These are phyloP conservation scores for Ceryle rudis DNA, from an alignment of 2,797 vertebrate genomes.

Conservation along the genomic window DNA sequence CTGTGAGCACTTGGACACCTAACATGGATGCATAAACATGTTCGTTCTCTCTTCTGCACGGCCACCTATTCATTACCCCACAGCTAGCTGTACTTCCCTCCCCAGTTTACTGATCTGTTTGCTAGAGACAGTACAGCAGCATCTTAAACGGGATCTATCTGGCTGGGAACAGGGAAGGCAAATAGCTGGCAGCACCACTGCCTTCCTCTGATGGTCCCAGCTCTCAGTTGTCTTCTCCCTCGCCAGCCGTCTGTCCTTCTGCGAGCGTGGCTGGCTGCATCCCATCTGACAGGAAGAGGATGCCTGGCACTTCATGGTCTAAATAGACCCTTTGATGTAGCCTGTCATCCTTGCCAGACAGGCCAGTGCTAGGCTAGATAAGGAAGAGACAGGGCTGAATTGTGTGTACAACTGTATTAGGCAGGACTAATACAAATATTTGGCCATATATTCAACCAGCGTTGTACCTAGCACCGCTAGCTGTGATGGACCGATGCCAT, in stretches of 20 bases:
- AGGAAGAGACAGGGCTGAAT: not conserved
- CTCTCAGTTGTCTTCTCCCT: slow-evolving; percentile 32
- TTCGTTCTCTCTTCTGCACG: not conserved
- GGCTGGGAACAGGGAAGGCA: not conserved
- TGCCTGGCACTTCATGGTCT: slow-evolving; percentile 35
- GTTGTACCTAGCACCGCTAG: not conserved
- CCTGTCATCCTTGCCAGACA: slow-evolving; percentile 25
- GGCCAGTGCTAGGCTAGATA: not conserved
- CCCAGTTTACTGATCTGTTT: not conserved
- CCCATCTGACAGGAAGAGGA: not conserved
- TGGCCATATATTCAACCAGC: not conserved
- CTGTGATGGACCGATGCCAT: not conserved
- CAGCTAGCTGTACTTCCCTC: not conserved
- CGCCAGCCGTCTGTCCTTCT: slow-evolving; percentile 17
- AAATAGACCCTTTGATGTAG: slow-evolving; percentile 35
- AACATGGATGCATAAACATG: not conserved
- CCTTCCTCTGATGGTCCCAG: slow-evolving; percentile 1
- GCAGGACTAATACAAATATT: not conserved
- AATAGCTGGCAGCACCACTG: slow-evolving; percentile 11
- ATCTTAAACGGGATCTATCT: not conserved
- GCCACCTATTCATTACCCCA: not conserved
- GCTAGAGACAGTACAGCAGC: not conserved
- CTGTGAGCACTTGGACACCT: not conserved
- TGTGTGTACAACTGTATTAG: not conserved
- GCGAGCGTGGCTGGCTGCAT: not conserved